These are phyloP conservation scores for Diabrotica undecimpunctata DNA, from an alignment of 1,140 invertebrate genomes.

Conservation along the genomic window DNA sequence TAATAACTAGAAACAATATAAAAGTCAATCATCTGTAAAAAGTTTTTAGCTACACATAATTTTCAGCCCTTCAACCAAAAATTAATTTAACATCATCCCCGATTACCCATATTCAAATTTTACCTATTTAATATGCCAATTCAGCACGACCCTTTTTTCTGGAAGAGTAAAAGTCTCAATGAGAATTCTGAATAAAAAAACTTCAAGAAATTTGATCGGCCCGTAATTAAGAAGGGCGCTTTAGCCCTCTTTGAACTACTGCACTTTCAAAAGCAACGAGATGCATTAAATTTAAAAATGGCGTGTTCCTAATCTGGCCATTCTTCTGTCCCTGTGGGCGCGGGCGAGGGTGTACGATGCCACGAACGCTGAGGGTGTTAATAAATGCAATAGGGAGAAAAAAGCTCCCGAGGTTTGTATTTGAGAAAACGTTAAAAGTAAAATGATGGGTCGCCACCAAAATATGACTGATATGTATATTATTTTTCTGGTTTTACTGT, in stretches of 20 bases:
- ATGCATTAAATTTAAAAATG: constrained; percentile 21
- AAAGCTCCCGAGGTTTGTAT: neutral
- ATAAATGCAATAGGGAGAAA: constrained; percentile 19
- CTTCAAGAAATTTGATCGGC: constrained; percentile 10
- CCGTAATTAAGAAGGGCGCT: constrained; percentile 9
- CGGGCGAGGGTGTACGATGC: constrained; percentile 6
- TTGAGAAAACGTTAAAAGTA: too few relatives aligned
- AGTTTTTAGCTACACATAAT: too few relatives aligned
- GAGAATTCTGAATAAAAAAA: constrained; percentile 1
- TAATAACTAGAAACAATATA: too few relatives aligned
- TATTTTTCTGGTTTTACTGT: too few relatives aligned
- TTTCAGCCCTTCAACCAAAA: too few relatives aligned
- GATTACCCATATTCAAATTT: neutral
- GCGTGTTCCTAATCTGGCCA: constrained; percentile 22
- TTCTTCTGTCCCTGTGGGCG: constrained; percentile 15
- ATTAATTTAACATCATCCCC: too few relatives aligned
- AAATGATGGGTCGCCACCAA: too few relatives aligned
- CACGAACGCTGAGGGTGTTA: constrained; percentile 17
- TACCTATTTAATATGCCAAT: neutral
- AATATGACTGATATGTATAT: too few relatives aligned
- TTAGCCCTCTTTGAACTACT: neutral
- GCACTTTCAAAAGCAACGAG: constrained; percentile 12
- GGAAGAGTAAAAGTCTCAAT: neutral
- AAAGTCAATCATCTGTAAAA: too few relatives aligned
- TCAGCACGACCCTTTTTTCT: neutral